Evolutionary conservation across 2,113 vertebrate genomes (phyloP), one percentile per base, ranked within the genome.

Genomic region (Circaetus gallicus): DNA sequence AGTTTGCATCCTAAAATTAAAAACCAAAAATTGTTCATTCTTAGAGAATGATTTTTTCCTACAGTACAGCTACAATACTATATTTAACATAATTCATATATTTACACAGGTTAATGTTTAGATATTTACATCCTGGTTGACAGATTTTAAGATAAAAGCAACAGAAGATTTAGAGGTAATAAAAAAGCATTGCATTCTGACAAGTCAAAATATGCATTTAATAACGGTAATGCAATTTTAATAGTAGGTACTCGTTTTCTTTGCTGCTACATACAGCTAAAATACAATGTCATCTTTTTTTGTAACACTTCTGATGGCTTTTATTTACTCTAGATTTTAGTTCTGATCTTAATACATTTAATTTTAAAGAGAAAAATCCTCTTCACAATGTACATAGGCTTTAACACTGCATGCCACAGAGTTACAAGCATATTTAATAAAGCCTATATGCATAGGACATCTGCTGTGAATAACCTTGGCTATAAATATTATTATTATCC

Each of bases 401-500:
- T 95, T 86, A 90, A 67, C 34, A 76, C 20, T 29, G n/a, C 32
- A 78, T 50, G 72, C 62, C 58, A 70, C 32, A 90, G 89, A 94
- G 92, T 90, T 62, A 93, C 85, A 85, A 97, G 71, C 79, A 58
- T 31, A 88, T 90, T 89, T 90, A 96, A 91, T 55, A 83, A 95
- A 95, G 81, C 47, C 74, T 87, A 72, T 72, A 79, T 52, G 86
- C 70, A 89, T 6, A 94, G 84, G 77, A 92, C 77, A 92, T 89
- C 96, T 87, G 92, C 82, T 91, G 74, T 67, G 81, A 96, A 96
- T 89, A 76, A 95, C 95, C 88, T 67, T 31, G 34, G 66, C 74
- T 96, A 85, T 79, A 97, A 97, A 92, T 95, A 97, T 78, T 92
- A 89, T 34, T 69, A 91, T 90, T 87, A 86, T 73, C 61, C 83